These are phyloP conservation scores for Callinectes sapidus DNA, from an alignment of 2,888 invertebrate species.

Conservation along the genomic window DNA sequence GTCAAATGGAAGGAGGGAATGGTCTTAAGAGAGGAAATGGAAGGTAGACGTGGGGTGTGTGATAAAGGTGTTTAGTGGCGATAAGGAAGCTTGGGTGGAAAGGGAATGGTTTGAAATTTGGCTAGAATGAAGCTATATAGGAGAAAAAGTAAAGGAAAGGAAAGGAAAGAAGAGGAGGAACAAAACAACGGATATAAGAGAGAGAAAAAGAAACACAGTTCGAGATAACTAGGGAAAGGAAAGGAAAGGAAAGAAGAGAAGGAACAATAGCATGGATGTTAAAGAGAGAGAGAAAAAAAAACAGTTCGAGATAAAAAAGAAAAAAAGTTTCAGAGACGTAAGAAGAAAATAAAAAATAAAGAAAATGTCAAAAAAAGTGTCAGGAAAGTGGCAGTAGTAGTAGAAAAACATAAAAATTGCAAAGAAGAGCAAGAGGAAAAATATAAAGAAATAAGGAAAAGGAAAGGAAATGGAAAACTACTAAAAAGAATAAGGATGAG, in stretches of 20 bases:
- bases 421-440: not conserved
- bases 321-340: not conserved
- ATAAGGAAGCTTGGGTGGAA: not conserved
- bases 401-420: not conserved
- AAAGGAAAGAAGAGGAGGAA: not conserved
- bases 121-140: not conserved
- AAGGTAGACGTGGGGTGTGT: not conserved
- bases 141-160: not conserved
- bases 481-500: not conserved
- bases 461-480: not conserved
- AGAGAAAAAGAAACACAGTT: not conserved
- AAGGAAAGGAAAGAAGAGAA: not conserved
- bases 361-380: not conserved
- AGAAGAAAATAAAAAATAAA: slow-evolving; percentile 23
- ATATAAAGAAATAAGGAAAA: no score
- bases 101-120: not conserved
- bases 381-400: not conserved
- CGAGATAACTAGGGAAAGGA: not conserved
- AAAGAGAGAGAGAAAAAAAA: not conserved
- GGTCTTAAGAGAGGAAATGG: not conserved
- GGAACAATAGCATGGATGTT: not conserved
- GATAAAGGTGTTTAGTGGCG: not conserved
- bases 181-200: not conserved
- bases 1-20: not conserved
- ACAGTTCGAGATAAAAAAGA: not conserved